A percentile compares a stretch with the other conserved stretches of the same genome.
These are phyloP conservation scores for Etheostoma cragini DNA, from an alignment of 2,113 vertebrate species.

Conservation along the genomic window DNA sequence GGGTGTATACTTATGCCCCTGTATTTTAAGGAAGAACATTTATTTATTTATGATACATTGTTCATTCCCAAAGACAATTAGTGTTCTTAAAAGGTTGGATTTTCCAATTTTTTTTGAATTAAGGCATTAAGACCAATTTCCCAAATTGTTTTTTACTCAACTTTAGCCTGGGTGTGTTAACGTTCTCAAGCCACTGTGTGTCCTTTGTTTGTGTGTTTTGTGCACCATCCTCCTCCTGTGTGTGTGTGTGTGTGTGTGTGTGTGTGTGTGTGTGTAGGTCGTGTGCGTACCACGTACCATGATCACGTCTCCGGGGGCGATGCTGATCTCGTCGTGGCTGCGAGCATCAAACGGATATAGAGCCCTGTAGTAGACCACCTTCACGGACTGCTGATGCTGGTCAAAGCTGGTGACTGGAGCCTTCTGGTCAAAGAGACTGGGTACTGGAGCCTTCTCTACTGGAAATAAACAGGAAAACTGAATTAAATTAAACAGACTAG, in stretches of 20 bases:
- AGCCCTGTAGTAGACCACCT: constrained; percentile 96
- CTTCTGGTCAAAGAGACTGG: constrained; percentile 82
- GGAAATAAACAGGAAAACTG: neutral
- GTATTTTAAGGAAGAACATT: too few relatives aligned
- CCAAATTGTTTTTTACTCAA: too few relatives aligned
- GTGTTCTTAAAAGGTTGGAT: too few relatives aligned
- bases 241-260: neutral
- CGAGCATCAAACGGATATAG: constrained; percentile 97
- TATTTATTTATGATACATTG: too few relatives aligned
- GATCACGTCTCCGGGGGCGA: constrained; percentile 95
- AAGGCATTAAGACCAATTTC: too few relatives aligned
- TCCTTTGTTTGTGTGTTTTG: too few relatives aligned
- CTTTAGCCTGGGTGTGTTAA: too few relatives aligned
- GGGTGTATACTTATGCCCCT: too few relatives aligned
- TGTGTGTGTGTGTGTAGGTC: neutral
- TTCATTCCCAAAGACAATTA: too few relatives aligned
- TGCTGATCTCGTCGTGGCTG: constrained; percentile 97
- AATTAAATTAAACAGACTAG: neutral
- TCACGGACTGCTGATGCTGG: constrained; percentile 84
- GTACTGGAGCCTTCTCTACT: constrained; percentile 87
- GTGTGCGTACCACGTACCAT: constrained; percentile 87
- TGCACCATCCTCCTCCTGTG: neutral
- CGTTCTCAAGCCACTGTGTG: too few relatives aligned
- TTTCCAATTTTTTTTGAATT: too few relatives aligned
- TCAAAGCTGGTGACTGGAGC: constrained; percentile 45